Conservation (phyloP, 2,797 vertebrate species). For the Miichthys miiuy region DNA sequence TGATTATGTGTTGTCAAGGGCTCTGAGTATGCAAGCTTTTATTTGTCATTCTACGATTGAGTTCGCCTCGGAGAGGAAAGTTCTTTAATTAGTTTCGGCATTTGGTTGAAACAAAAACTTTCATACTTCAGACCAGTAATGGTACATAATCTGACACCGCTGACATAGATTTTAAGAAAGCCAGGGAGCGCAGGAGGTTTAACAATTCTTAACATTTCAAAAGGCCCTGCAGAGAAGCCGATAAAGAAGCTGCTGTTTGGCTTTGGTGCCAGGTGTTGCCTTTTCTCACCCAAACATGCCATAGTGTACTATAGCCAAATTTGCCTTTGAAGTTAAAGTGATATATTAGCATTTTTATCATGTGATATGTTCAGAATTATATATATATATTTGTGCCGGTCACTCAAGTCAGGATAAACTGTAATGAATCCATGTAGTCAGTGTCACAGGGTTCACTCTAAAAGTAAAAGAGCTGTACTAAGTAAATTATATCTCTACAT, state of each 20-base stretch:
- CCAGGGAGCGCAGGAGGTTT: constrained; percentile 23
- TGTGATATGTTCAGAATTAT: constrained; percentile 74
- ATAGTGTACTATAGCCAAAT: constrained; percentile 81
- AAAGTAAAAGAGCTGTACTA: constrained; percentile 81
- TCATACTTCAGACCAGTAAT: constrained; percentile 9
- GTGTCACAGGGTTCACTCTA: constrained; percentile 77
- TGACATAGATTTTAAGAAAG: constrained; percentile 27
- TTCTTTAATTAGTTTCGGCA: constrained; percentile 4
- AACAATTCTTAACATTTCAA: constrained; percentile 67
- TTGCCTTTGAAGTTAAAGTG: constrained; percentile 78
- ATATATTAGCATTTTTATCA: constrained; percentile 77
- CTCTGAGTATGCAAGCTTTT: constrained; percentile 16
- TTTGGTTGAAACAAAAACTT: constrained; percentile 32
- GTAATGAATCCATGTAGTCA: constrained; percentile 79
- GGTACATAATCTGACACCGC: constrained; percentile 30
- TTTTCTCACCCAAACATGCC: constrained; percentile 76
- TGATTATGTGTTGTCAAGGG: constrained; percentile 8
- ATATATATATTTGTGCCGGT: constrained; percentile 82
- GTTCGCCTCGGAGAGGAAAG: constrained; percentile 8
- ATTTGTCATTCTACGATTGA: not conserved
- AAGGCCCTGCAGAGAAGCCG: constrained; percentile 53
- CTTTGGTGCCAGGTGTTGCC: constrained; percentile 76
- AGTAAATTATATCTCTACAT: constrained; percentile 91
- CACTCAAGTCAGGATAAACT: constrained; percentile 82
- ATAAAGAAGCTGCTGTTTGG: constrained; percentile 77